phyloP scores from a whole-genome alignment of 92 coral and sea anemone species.

The Heliopora coerulea region DNA sequence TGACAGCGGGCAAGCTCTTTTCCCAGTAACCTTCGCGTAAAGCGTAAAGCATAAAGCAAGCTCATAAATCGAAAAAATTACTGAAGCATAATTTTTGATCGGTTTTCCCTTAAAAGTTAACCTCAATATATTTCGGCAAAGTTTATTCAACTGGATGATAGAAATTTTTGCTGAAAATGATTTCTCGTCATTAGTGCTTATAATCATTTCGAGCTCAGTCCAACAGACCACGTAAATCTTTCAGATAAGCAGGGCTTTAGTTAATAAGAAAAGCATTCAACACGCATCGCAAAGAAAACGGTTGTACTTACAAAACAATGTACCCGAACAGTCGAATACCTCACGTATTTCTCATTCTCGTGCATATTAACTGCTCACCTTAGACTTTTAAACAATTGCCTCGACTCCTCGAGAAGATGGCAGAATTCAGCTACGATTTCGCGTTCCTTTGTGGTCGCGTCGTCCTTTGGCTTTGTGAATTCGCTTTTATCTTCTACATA shows the following conservation, averaged over 20 bases:
- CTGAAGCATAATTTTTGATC: too few relatives aligned
- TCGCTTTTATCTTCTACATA: neutral
- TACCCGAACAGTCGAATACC: neutral
- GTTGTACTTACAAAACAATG: neutral
- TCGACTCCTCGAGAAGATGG: constrained; percentile 81
- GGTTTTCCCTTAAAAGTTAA: too few relatives aligned
- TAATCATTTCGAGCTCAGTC: neutral
- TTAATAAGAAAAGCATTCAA: neutral
- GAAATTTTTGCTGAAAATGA: too few relatives aligned
- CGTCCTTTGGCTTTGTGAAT: neutral
- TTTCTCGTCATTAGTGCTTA: neutral
- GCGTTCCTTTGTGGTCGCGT: constrained; percentile 40
- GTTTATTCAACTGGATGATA: too few relatives aligned
- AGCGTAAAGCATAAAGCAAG: too few relatives aligned
- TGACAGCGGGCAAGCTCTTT: too few relatives aligned
- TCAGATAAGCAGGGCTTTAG: neutral
- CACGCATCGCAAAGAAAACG: neutral
- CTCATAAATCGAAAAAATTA: too few relatives aligned
- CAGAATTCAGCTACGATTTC: constrained; percentile 90
- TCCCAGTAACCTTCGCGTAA: too few relatives aligned
- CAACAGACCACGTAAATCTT: neutral
- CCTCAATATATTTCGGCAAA: too few relatives aligned
- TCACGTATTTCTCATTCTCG: neutral
- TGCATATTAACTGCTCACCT: constrained; percentile 52
- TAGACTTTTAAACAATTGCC: constrained; percentile 75